Base-by-base conservation (phyloP, 1,140 invertebrate species). In the Tetramorium simillimum region DNA sequence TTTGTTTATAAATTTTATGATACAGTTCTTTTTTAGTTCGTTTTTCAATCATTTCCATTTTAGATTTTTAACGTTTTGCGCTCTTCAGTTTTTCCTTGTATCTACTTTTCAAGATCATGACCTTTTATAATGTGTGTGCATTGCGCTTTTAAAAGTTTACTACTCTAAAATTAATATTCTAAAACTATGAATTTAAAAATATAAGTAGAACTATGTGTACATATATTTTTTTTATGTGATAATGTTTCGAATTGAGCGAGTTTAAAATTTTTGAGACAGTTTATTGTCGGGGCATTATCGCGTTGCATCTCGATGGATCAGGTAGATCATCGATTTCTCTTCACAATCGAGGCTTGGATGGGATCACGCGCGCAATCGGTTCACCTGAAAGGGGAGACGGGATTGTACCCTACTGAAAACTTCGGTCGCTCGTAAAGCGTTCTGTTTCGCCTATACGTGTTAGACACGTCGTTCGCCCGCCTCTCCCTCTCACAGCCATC, bases 381-480 rank as follows among this genome's bases (percentile, higher is more conserved):
- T 89, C 77, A 89, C 70, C 86, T 90, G 82, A 89, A 90, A 89
- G 69, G 85, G 69, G 85, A 88, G 16, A 91, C 12, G 85, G 86
- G 91, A 86, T 91, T 87, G 80, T 40, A 24, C 63, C 70, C 67
- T n/a, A 85, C 67, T 78, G 60, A 77, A 92, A 89, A 53, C 53
- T 88, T 89, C 78, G 90, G 85, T 86, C 88, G 85, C 87, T 87
- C 89, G 90, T 93, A 93, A 90, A 93, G 89, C 90, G 92, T 93
- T 93, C 88, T 87, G 91, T 93, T 93, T 93, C 87, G 88, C 24
- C 72, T 58, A 88, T 92, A 91, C 92, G 92, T 93, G 92, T 92
- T 92, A 94, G 93, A 92, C 92, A 86, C 76, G 86, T 89, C 90
- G 90, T 90, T 67, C 76, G 2, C 40, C 46, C 58, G n/a, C 70